Conservation (phyloP, 1,140 invertebrate species). For the Rhynchophorus ferrugineus region DNA sequence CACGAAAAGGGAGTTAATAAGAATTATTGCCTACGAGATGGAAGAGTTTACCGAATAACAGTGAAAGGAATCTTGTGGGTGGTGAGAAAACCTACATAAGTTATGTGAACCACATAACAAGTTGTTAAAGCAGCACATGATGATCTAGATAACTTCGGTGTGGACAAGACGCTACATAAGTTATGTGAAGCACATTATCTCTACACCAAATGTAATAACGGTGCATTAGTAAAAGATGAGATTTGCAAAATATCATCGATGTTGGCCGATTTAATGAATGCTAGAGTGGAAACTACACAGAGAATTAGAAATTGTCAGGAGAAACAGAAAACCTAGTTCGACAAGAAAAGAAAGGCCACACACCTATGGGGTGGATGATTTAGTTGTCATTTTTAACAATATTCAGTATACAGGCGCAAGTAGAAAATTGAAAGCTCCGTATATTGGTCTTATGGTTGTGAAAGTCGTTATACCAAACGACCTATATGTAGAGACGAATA, state of each 20-base stretch:
- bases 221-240: constrained; percentile 1
- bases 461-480: constrained; percentile 20
- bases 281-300: background rate
- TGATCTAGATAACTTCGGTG: too few relatives aligned
- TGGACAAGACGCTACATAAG: too few relatives aligned
- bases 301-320: constrained; percentile 2
- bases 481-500: constrained; percentile 24
- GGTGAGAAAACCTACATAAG: constrained; percentile 34
- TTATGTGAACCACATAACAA: too few relatives aligned
- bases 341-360: constrained; percentile 5
- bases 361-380: constrained; percentile 16
- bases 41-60: constrained; percentile 28
- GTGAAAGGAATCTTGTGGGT: constrained; percentile 31
- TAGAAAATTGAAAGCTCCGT: constrained; percentile 24
- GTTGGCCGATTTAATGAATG: background rate
- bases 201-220: background rate
- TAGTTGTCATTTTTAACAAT: constrained; percentile 22
- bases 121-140: constrained; percentile 31
- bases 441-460: constrained; percentile 24
- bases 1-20: constrained; percentile 25
- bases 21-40: constrained; percentile 31
- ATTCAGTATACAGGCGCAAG: constrained; percentile 19
- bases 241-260: constrained; percentile 2
- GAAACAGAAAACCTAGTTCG: constrained; percentile 4
- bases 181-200: too few relatives aligned